Evolutionary conservation across 2,113 vertebrate species (phyloP).

Genomic region (Marcusenius ussheri): DNA sequence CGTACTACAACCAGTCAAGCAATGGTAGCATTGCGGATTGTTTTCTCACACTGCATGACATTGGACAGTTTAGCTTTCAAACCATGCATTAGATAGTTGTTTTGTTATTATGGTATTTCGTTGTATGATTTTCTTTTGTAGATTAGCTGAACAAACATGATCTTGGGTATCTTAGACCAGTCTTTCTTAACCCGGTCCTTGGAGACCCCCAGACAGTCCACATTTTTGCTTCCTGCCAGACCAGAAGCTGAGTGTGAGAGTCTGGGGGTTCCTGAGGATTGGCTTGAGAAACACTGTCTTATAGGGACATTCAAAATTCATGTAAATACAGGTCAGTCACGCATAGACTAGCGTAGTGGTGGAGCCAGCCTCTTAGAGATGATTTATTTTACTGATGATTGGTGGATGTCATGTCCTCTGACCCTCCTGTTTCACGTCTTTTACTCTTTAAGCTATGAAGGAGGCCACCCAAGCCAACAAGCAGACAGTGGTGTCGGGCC

Average conservation of each 20-base stretch:
- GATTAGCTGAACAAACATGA: not conserved
- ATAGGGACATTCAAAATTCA: not conserved
- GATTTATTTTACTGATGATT: not conserved
- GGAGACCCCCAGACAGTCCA: not conserved
- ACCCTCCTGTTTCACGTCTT: not conserved
- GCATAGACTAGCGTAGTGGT: not conserved
- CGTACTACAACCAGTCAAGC: conserved; percentile 77
- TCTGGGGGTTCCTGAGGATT: not conserved
- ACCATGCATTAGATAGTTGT: not conserved
- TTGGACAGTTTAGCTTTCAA: not conserved
- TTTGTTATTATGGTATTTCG: not conserved
- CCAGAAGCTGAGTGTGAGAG: not conserved
- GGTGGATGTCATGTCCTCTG: not conserved
- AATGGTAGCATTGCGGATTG: conserved; percentile 45
- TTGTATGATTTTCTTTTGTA: not conserved
- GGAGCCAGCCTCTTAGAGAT: not conserved
- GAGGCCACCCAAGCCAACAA: conserved; percentile 61
- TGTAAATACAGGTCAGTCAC: not conserved
- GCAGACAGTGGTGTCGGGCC: conserved; percentile 79
- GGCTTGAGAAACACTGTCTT: not conserved
- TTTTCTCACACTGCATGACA: not conserved
- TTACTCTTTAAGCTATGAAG: conserved; percentile 49
- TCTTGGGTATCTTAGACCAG: not conserved
- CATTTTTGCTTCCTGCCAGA: not conserved
- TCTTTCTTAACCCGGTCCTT: not conserved